These are phyloP conservation scores for Desmophyllum pertusum DNA, from an alignment of 92 coral and sea anemone species.

Conservation along the genomic window DNA sequence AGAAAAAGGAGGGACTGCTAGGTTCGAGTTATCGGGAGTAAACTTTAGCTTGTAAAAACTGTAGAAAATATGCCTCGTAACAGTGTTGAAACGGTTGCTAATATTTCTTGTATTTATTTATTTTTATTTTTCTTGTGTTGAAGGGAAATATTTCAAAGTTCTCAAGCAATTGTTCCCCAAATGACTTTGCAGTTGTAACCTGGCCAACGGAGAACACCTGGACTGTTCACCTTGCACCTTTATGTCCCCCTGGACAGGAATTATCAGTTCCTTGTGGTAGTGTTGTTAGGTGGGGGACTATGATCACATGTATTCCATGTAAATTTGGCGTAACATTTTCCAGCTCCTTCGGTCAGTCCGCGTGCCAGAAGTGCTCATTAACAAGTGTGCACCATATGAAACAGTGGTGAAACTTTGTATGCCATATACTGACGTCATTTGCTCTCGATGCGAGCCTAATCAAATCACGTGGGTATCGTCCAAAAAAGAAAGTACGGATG, in stretches of 20 bases:
- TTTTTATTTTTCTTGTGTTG: no score
- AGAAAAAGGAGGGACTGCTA: no score
- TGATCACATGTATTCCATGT: background rate
- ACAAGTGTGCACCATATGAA: background rate
- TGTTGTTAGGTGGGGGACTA: background rate
- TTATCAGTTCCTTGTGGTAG: background rate
- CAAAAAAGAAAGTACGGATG: background rate
- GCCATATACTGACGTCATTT: constrained; percentile 1
- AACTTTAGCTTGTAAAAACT: no score
- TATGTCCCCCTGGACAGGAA: background rate
- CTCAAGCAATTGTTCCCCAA: background rate
- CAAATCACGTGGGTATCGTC: constrained; percentile 4
- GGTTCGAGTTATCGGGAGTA: no score
- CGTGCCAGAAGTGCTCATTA: background rate
- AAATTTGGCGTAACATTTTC: background rate
- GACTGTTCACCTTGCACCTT: background rate
- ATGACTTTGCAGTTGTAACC: background rate
- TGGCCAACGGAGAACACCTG: no score
- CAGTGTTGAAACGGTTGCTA: no score
- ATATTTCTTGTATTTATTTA: no score
- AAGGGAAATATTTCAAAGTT: no score
- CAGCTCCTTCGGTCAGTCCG: background rate
- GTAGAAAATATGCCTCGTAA: no score
- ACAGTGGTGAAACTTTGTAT: background rate
- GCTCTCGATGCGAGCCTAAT: constrained; percentile 1